Evolutionary conservation across 2,888 invertebrate species (phyloP), one percentile per base, ranked within the genome.

Genomic region (Suillia variegata): DNA sequence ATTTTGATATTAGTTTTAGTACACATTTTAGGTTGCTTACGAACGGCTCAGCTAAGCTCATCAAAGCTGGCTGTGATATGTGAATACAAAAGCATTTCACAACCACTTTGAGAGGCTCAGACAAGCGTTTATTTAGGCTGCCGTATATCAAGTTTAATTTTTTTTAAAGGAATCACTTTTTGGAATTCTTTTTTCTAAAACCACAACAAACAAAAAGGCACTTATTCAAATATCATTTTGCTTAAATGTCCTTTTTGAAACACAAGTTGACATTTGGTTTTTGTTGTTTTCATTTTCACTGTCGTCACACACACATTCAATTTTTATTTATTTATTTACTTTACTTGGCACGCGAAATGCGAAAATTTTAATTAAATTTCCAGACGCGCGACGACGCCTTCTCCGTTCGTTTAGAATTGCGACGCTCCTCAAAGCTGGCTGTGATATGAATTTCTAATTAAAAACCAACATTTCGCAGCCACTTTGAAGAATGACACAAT

Each of bases 61-160:
- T 94, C 94, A 94, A 94, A 93, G 95, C 95, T 94, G 94, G 94
- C 94, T 96, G 95, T 96, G 95, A 95, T 96, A 95, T 93, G 94
- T 84, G 81, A 63, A 69, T 71, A 77, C 78, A 75, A 67, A 69
- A 76, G 80, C 81, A 91, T 88, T 86, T 88, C 94, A 92, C 93
- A 91, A 85, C 91, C 93, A 91, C 89, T 90, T 89, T 92, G 93
- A 86, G 88, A 88, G 87, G 68, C 70, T 69, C 67, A 70, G 71
- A 73, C 70, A 74, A 67, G 67, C 67, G 71, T n/a, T n/a, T n/a
- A 38, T 38, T 38, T 38, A 38, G 38, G n/a, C n/a, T n/a, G n/a
- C n/a, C n/a, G n/a, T n/a, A n/a, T n/a, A n/a, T n/a, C n/a, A 13
- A 38, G n/a, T 13, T 5, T 5, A 13, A 38, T 38, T 38, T 38